phyloP scores from a whole-genome alignment of 1,140 invertebrate species.

The Euglossa dilemma region DNA sequence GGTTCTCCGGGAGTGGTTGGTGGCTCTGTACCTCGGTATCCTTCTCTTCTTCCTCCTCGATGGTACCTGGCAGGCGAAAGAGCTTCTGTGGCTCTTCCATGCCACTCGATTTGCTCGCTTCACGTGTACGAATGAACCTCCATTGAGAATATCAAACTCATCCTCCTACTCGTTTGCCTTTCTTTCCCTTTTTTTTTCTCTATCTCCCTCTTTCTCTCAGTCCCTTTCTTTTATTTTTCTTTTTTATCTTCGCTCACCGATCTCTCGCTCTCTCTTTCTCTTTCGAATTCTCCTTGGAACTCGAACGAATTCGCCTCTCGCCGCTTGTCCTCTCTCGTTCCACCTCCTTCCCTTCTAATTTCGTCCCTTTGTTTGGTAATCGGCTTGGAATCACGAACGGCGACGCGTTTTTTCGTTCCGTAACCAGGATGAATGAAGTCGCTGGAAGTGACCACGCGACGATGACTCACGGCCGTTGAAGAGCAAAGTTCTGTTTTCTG shows the following conservation, averaged over 20 bases:
- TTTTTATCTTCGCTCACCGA: background rate
- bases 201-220: too few species aligned
- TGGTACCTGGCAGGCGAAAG: constrained; percentile 78
- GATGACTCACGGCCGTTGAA: constrained; percentile 38
- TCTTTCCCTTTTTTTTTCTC: background rate
- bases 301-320: background rate
- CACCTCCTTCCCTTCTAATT: too few species aligned
- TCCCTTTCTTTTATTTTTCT: background rate
- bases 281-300: too few species aligned
- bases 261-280: background rate
- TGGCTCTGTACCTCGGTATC: constrained; percentile 42
- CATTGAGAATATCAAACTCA: constrained; percentile 31
- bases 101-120: background rate
- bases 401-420: background rate
- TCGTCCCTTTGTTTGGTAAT: background rate
- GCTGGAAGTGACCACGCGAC: constrained; percentile 47
- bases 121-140: constrained; percentile 26
- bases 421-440: constrained; percentile 37
- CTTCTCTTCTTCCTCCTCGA: constrained; percentile 76
- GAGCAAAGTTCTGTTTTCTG: constrained; percentile 27
- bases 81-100: constrained; percentile 77
- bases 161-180: background rate
- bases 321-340: background rate
- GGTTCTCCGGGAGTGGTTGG: constrained; percentile 44
- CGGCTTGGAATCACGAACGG: background rate